A percentile compares a stretch with the other conserved stretches of the same genome.
Evolutionary conservation across 2,797 vertebrate genomes (phyloP).

Genomic region (Buphagus erythrorhynchus): DNA sequence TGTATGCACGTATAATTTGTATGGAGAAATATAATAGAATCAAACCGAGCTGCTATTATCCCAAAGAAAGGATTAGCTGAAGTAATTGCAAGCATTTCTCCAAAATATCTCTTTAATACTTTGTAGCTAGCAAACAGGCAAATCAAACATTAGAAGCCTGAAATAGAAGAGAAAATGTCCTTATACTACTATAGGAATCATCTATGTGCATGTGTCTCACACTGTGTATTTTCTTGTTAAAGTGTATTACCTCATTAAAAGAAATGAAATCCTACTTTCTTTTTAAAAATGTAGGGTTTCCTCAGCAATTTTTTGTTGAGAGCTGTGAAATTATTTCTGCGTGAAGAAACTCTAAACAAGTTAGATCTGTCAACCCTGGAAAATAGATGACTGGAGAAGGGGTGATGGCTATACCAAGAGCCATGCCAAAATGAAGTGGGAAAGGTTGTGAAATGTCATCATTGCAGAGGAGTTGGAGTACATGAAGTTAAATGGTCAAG

Average conservation of each 20-base stretch:
- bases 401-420: neutral
- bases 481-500: neutral
- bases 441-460: neutral
- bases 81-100: neutral
- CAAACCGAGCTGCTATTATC: neutral
- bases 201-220: neutral
- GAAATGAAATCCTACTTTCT: neutral
- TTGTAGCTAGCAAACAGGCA: neutral
- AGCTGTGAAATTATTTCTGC: neutral
- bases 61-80: neutral
- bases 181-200: neutral
- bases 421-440: neutral
- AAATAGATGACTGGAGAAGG: neutral
- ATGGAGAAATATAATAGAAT: neutral
- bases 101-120: neutral
- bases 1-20: accelerated
- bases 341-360: neutral
- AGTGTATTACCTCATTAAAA: neutral
- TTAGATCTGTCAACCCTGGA: neutral
- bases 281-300: neutral
- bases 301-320: neutral
- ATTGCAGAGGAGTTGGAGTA: neutral
- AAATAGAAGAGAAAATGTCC: neutral
- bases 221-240: neutral
- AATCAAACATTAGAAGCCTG: neutral